phyloP scores from a whole-genome alignment of 2,888 invertebrate species.

The Lomographa bimaculata region DNA sequence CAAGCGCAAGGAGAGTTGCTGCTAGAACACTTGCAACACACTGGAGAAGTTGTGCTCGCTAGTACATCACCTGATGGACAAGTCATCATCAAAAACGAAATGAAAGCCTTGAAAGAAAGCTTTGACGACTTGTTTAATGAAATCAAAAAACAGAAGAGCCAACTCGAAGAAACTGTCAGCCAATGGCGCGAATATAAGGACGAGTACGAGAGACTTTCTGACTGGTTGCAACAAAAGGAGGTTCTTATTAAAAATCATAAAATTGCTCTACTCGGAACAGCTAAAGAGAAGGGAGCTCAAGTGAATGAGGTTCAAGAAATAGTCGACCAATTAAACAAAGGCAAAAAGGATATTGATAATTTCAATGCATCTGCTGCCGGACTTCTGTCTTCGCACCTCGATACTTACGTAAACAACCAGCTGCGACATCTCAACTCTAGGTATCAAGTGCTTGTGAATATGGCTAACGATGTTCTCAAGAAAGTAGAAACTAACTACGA shows the following conservation, averaged over 20 bases:
- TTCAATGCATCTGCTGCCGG: conserved; percentile 91
- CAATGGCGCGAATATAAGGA: conserved; percentile 97
- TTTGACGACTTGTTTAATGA: conserved; percentile 94
- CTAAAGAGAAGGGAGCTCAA: conserved; percentile 93
- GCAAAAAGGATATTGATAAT: conserved; percentile 91
- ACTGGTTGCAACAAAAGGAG: conserved; percentile 96
- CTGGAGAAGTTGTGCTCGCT: conserved; percentile 93
- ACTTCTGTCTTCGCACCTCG: conserved; percentile 91
- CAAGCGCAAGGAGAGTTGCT: conserved; percentile 95
- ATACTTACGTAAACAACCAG: conserved; percentile 94
- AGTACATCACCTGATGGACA: conserved; percentile 92
- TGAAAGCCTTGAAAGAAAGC: conserved; percentile 92
- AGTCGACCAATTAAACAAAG: conserved; percentile 88
- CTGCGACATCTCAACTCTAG: conserved; percentile 93
- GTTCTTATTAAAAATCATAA: conserved; percentile 96
- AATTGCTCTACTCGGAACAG: conserved; percentile 89
- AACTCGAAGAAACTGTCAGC: conserved; percentile 90
- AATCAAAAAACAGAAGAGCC: conserved; percentile 92
- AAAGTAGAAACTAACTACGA: conserved; percentile 95
- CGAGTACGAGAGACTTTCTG: conserved; percentile 94
- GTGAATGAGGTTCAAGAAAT: conserved; percentile 92
- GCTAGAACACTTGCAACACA: conserved; percentile 93
- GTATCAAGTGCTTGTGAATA: conserved; percentile 94
- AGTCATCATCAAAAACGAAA: conserved; percentile 91
- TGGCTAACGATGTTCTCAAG: conserved; percentile 94